phyloP scores from a whole-genome alignment of 2,113 vertebrate species.

The Amblyopsis rosae region DNA sequence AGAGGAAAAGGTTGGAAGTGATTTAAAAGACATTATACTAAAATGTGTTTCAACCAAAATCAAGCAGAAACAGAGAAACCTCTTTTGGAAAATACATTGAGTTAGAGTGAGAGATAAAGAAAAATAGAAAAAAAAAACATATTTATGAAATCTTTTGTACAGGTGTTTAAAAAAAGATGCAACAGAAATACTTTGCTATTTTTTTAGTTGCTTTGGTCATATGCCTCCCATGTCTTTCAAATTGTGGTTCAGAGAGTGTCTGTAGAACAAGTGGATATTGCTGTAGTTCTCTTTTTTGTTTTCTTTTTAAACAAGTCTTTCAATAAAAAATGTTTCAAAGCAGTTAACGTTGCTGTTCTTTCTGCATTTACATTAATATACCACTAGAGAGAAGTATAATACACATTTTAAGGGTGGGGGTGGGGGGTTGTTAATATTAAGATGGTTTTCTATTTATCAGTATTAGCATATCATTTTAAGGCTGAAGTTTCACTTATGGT shows the following conservation, averaged over 20 bases:
- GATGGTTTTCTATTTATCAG: too few species aligned
- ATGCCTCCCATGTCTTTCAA: slow-evolving; percentile 86
- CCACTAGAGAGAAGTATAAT: slow-evolving; percentile 47
- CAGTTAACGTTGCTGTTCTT: not conserved
- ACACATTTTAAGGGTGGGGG: not conserved
- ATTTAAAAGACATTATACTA: slow-evolving; percentile 16
- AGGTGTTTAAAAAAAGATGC: slow-evolving; percentile 83
- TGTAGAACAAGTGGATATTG: slow-evolving; percentile 97
- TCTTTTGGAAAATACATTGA: slow-evolving; percentile 78
- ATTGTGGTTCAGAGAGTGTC: slow-evolving; percentile 90
- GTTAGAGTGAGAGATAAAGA: slow-evolving; percentile 16
- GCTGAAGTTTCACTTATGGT: too few species aligned
- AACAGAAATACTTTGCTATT: slow-evolving; percentile 81
- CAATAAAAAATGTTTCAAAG: slow-evolving; percentile 84
- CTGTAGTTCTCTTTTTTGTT: slow-evolving; percentile 83
- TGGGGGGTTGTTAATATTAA: too few species aligned
- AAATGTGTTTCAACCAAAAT: slow-evolving; percentile 75
- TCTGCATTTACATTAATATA: not conserved
- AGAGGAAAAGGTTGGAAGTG: slow-evolving; percentile 38
- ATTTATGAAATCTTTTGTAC: slow-evolving; percentile 89
- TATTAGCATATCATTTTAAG: too few species aligned
- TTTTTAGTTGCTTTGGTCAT: slow-evolving; percentile 89
- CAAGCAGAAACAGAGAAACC: slow-evolving; percentile 68
- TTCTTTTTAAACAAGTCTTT: slow-evolving; percentile 97
- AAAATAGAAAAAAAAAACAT: slow-evolving; percentile 69